phyloP scores from a whole-genome alignment of 2,888 invertebrate species.

The Lacanobia oleracea region DNA sequence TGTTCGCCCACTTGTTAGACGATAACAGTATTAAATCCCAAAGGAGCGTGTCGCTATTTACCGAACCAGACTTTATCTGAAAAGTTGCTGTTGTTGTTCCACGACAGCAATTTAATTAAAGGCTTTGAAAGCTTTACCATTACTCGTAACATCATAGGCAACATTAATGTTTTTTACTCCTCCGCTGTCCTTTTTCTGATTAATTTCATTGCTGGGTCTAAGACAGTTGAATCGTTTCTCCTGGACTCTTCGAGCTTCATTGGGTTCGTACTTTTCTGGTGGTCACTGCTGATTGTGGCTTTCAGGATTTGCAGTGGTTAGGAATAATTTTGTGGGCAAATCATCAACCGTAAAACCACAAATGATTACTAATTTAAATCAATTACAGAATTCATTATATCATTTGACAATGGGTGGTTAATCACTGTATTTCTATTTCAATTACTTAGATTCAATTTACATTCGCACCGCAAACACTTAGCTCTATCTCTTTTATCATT shows the following conservation, averaged over 20 bases:
- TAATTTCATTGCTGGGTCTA: not conserved
- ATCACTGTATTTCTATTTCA: not conserved
- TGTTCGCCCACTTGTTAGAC: conserved; percentile 1
- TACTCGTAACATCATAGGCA: not conserved
- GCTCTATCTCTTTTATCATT: too few species aligned
- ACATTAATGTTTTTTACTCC: not conserved
- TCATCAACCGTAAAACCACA: not conserved
- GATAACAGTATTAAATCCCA: conserved; percentile 19
- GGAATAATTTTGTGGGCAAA: not conserved
- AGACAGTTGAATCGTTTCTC: not conserved
- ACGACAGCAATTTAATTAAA: conserved; percentile 2
- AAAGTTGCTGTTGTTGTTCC: not conserved
- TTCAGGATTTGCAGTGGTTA: not conserved
- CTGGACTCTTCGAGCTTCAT: not conserved
- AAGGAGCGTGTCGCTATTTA: conserved; percentile 6
- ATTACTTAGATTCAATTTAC: not conserved
- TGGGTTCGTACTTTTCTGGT: not conserved
- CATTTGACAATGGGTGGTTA: not conserved
- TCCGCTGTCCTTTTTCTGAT: not conserved
- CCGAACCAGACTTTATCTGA: not conserved
- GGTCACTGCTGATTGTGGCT: not conserved
- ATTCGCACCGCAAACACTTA: not conserved
- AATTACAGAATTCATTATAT: not conserved
- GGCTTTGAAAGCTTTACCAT: not conserved
- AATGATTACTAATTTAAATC: not conserved